These are phyloP conservation scores for Trachelus troglodyta DNA, from an alignment of 2,888 invertebrate species.

Conservation along the genomic window DNA sequence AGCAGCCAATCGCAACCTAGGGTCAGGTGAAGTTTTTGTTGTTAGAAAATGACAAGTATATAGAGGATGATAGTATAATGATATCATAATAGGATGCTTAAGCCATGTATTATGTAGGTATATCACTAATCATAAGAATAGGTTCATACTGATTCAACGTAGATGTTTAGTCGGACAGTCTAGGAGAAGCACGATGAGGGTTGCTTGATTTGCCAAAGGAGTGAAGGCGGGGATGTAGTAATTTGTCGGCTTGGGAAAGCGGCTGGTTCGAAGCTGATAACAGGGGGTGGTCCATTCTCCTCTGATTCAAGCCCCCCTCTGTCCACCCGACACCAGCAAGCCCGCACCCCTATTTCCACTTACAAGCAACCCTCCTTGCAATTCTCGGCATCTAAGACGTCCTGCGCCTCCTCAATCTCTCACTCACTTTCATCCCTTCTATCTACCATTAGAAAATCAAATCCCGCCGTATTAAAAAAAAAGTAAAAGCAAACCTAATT, in stretches of 20 bases:
- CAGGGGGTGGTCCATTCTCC: conserved; percentile 63
- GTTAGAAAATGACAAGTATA: background rate
- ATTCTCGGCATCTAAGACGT: conserved; percentile 47
- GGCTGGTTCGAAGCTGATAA: conserved; percentile 63
- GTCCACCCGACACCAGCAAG: conserved; percentile 39
- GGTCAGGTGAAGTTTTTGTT: background rate
- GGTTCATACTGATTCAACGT: background rate
- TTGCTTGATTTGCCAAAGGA: conserved; percentile 46
- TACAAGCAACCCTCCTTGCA: conserved; percentile 29
- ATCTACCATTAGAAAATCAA: background rate
- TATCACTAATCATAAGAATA: background rate
- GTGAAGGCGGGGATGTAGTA: conserved; percentile 56
- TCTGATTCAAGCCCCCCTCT: conserved; percentile 47
- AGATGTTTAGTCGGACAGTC: background rate
- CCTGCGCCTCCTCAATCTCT: conserved; percentile 27
- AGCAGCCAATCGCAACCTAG: background rate
- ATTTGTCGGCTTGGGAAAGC: conserved; percentile 63
- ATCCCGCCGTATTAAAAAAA: background rate
- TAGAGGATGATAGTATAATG: background rate
- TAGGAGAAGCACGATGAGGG: background rate
- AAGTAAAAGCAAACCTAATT: background rate
- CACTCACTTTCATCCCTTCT: conserved; percentile 17
- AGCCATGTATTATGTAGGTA: background rate
- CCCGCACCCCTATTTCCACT: conserved; percentile 33
- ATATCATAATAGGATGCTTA: background rate